Evolutionary conservation across 2,113 vertebrate genomes (phyloP), one percentile per base, ranked within the genome.

Genomic region (Ailurus styani): DNA sequence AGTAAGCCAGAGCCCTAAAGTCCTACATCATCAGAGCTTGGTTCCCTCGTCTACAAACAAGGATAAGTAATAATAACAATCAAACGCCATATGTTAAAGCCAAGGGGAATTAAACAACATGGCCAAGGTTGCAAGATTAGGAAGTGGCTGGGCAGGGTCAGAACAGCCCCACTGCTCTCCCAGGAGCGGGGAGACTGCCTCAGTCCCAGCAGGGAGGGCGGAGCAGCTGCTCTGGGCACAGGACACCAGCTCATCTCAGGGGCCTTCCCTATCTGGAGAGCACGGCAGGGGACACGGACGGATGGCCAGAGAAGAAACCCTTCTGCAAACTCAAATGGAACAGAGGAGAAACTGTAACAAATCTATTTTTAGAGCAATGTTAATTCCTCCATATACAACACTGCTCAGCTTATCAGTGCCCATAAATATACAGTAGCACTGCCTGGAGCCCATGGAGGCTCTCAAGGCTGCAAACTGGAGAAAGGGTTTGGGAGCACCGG

Each of bases 201-300:
- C 1, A 0, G 25, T 20, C 9, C 62, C 75, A 31, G 1, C 66
- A 0, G 73, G 23, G 27, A 25, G 13, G 18, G 6, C 2, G 7
- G 54, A 66, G 15, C 5, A 29, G 72, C 23, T 72, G 47, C 37
- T 70, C 25, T 13, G 1, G 9, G 60, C 0, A 2, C n/a, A 2
- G 27, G 42, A 37, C 1, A 7, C n/a, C 29, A 23, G 60, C 27
- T 54, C 83, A 79, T 60, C 31, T 42, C 87, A 62, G 90, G 27
- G 14, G 2, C 25, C 42, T 70, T 12, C 12, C 34, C 37, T 25
- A 5, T n/a, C 55, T 66, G 62, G 9, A 52, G 31, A 90, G 57
- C 11, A 5, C 4, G 17, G 47, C 52, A 27, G 11, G 40, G 23
- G 13, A 66, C 54, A 42, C 6, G 20, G 42, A 42, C 0, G 23